Evolutionary conservation across 1,140 invertebrate genomes (phyloP), one percentile per base, ranked within the genome.

Genomic region (Drosophila eugracilis): DNA sequence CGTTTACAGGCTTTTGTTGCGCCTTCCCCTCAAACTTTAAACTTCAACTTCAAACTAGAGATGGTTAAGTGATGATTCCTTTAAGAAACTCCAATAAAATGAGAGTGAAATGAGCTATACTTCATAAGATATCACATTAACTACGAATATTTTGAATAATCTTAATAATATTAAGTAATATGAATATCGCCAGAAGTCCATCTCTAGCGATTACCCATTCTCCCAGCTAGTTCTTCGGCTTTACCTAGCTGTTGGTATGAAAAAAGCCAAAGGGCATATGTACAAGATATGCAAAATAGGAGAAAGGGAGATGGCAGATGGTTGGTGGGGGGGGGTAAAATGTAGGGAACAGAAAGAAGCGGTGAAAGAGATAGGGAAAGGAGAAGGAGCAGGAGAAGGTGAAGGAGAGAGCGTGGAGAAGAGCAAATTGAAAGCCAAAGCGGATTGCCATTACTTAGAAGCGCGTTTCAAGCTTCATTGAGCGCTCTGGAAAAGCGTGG

Each of bases 361-460:
- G 28, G 17, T 2, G 24, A 9, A 9, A 7, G 5, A 10, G 26
- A n/a, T 4, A 36, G 34, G 7, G 24, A 32, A 15, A 19, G 26
- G 10, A 6, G 12, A n/a, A n/a, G 4, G 9, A 5, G 32, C 26
- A 9, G 5, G 26, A 7, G 14, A 1, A 2, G 28, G 17, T 2
- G 24, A 9, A 9, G 10, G 5, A 10, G 26, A n/a, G 19, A 22
- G 39, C 7, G 10, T 15, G 49, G 22, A 66, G 62, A 52, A n/a
- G 49, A 55, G 63, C 42, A 70, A 80, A 69, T 55, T 79, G 65
- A 70, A 75, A 75, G 62, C 77, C 77, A 84, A 78, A 70, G 79
- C 78, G 75, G 79, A 84, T 83, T 83, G 69, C 79, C 63, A 75
- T 83, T 84, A 71, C 75, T 78, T 83, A 75, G 50, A 41, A 63